Conservation (phyloP, 2,797 vertebrate genomes). For the Crossoptilon crossoptilon region DNA sequence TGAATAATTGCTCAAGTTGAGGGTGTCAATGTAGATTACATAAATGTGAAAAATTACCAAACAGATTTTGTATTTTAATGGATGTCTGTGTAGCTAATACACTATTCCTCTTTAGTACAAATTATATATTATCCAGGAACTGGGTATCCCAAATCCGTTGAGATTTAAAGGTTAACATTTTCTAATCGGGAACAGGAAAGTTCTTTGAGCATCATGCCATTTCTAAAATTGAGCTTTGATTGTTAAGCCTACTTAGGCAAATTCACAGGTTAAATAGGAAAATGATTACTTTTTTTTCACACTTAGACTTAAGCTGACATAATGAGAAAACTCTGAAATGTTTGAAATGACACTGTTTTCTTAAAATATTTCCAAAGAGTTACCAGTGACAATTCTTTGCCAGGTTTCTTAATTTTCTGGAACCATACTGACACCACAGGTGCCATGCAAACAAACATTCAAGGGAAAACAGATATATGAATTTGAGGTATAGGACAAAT, state of each 20-base stretch:
- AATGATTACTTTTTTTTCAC: neutral
- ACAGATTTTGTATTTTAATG: neutral
- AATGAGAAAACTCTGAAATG: neutral
- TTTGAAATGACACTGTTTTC: neutral
- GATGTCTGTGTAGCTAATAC: neutral
- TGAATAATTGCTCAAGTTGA: neutral
- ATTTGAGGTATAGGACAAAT: neutral
- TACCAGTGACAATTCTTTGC: neutral
- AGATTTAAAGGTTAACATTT: slow-evolving; percentile 37
- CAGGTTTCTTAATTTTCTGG: neutral
- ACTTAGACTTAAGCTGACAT: slow-evolving; percentile 15
- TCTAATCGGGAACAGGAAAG: neutral
- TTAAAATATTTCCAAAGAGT: neutral
- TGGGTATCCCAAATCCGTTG: neutral
- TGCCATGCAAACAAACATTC: neutral
- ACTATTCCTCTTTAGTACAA: neutral
- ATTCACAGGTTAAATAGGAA: slow-evolving; percentile 46
- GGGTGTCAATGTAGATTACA: neutral
- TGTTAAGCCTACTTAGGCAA: slow-evolving; percentile 6
- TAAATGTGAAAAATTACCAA: neutral
- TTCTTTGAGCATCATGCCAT: neutral
- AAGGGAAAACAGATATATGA: fast-evolving
- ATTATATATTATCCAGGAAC: neutral
- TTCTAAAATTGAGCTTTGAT: slow-evolving; percentile 31
- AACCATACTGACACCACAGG: neutral